These are phyloP conservation scores for Drosophila kuntzei DNA, from an alignment of 2,888 invertebrate genomes.

Conservation along the genomic window DNA sequence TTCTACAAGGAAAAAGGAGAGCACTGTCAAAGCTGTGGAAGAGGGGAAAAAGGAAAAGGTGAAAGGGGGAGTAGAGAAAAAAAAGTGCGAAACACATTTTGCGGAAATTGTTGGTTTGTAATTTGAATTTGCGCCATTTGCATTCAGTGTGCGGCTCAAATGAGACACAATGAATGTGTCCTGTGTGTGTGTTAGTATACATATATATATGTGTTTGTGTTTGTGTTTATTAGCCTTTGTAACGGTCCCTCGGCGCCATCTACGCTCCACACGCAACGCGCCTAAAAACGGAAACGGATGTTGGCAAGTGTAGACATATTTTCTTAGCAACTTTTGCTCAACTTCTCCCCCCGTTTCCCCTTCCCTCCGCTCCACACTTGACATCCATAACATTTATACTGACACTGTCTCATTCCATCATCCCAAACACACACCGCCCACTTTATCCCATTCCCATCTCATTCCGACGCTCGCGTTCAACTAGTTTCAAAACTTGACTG, in stretches of 20 bases:
- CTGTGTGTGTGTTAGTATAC: conserved; percentile 22
- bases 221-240: conserved; percentile 57
- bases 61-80: no score
- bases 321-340: conserved; percentile 65
- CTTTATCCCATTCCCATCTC: conserved; percentile 11
- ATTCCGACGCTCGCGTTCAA: conserved; percentile 32
- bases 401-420: conserved; percentile 11
- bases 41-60: conserved; percentile 14
- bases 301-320: conserved; percentile 76
- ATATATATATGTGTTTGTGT: conserved; percentile 16
- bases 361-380: neutral
- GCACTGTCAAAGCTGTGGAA: neutral
- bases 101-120: conserved; percentile 71
- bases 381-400: conserved; percentile 51
- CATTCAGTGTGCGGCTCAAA: conserved; percentile 58
- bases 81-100: conserved; percentile 53
- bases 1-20: conserved; percentile 5
- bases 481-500: conserved; percentile 58
- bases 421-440: neutral
- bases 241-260: conserved; percentile 34
- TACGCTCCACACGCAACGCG: conserved; percentile 36
- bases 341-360: neutral
- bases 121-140: conserved; percentile 70
- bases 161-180: conserved; percentile 68
- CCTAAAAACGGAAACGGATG: conserved; percentile 70